phyloP scores from a whole-genome alignment of 2,113 vertebrate species.

The Mobula hypostoma region DNA sequence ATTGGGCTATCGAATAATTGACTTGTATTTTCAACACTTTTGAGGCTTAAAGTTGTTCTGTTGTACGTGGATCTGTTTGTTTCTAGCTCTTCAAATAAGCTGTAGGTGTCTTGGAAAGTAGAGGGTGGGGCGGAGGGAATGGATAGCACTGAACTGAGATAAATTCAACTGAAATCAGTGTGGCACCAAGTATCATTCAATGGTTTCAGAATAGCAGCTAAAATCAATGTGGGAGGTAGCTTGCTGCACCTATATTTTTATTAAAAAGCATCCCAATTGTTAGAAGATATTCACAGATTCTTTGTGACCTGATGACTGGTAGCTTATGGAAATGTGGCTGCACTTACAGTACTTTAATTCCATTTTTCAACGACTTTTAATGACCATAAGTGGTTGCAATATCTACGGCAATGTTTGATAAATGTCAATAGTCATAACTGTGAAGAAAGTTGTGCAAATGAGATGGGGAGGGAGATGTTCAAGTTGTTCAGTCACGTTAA shows the following conservation, averaged over 20 bases:
- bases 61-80: not conserved
- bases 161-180: conserved; percentile 4
- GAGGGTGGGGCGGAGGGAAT: not conserved
- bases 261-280: not conserved
- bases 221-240: conserved; percentile 18
- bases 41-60: conserved; percentile 23
- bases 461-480: not conserved
- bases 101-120: not conserved
- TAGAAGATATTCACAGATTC: not conserved
- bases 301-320: not conserved
- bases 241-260: not conserved
- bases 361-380: not conserved
- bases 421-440: not conserved
- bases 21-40: conserved; percentile 30
- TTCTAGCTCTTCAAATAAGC: not conserved
- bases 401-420: not conserved
- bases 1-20: conserved; percentile 47
- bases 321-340: not conserved
- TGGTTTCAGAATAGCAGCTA: too few species aligned
- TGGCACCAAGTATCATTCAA: not conserved
- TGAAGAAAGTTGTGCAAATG: not conserved
- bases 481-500: not conserved
- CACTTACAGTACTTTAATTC: not conserved
- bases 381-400: not conserved
- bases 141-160: not conserved